These are phyloP conservation scores for Oegoconia quadripuncta DNA, from an alignment of 2,888 invertebrate genomes.

Conservation along the genomic window DNA sequence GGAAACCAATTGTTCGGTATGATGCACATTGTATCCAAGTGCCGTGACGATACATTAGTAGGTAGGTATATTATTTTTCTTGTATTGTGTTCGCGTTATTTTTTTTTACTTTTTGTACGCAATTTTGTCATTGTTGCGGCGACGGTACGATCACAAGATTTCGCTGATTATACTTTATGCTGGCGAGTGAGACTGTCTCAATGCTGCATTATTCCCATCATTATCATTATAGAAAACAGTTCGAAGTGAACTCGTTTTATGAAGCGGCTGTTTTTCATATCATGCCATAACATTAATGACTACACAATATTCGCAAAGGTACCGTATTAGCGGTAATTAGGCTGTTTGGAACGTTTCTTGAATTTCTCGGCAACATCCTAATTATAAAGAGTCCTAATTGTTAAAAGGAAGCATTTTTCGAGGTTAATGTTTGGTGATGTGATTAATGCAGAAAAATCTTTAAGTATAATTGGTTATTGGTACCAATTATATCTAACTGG, in stretches of 20 bases:
- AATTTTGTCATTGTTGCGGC: conserved; percentile 34
- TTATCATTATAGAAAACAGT: conserved; percentile 33
- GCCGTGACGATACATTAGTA: conserved; percentile 14
- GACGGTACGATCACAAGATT: conserved; percentile 42
- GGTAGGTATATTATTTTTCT: conserved; percentile 17
- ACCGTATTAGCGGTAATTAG: too few species aligned
- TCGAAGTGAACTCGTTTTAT: conserved; percentile 29
- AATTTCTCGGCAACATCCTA: too few species aligned
- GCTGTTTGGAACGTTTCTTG: too few species aligned
- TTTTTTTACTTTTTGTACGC: conserved; percentile 39
- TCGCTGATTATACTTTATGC: conserved; percentile 42
- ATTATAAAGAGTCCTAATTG: too few species aligned
- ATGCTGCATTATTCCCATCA: conserved; percentile 48
- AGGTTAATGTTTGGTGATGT: background rate
- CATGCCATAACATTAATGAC: background rate
- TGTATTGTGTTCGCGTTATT: conserved; percentile 26
- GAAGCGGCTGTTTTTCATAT: conserved; percentile 9
- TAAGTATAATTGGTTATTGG: conserved; percentile 3
- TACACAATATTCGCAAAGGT: too few species aligned
- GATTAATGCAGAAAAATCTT: background rate
- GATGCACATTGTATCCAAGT: conserved; percentile 15
- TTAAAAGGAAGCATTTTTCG: too few species aligned
- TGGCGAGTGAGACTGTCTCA: conserved; percentile 36
- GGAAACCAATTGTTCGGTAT: conserved; percentile 18
- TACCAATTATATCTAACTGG: conserved; percentile 6